These are phyloP conservation scores for Heliothis subflexa DNA, from an alignment of 1,140 invertebrate genomes.

Conservation along the genomic window DNA sequence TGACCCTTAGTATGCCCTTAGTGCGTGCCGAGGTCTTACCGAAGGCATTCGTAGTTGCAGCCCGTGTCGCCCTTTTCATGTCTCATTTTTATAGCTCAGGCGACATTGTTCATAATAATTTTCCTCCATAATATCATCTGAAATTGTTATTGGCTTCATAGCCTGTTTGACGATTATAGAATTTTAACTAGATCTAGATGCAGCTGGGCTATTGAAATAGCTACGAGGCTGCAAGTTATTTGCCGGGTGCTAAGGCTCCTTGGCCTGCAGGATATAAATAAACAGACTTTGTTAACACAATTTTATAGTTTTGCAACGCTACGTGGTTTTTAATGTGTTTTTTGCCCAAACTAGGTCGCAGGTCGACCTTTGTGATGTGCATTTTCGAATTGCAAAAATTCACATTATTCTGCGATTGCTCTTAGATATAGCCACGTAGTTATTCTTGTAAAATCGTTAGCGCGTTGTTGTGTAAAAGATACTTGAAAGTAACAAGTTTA, in stretches of 20 bases:
- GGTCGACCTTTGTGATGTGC: slow-evolving; percentile 30
- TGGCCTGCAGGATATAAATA: slow-evolving; percentile 4
- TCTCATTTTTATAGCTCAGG: slow-evolving; percentile 69
- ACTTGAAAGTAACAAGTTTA: slow-evolving; percentile 35
- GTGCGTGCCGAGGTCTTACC: slow-evolving; percentile 75
- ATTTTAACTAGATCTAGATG: slow-evolving; percentile 42
- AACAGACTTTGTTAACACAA: slow-evolving; percentile 7
- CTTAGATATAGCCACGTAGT: slow-evolving; percentile 17
- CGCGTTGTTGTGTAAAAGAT: slow-evolving; percentile 31
- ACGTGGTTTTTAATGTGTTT: slow-evolving; percentile 24
- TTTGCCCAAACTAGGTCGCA: slow-evolving; percentile 30
- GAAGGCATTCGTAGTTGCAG: slow-evolving; percentile 58
- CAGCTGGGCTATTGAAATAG: slow-evolving; percentile 32
- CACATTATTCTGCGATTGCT: slow-evolving; percentile 37
- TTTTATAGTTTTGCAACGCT: slow-evolving; percentile 27
- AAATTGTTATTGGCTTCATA: slow-evolving; percentile 40
- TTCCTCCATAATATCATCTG: slow-evolving; percentile 55
- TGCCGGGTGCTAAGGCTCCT: neutral
- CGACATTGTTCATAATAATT: slow-evolving; percentile 64
- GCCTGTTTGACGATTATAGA: slow-evolving; percentile 38
- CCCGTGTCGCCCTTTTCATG: slow-evolving; percentile 60
- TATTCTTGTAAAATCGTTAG: slow-evolving; percentile 26
- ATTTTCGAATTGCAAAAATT: slow-evolving; percentile 35
- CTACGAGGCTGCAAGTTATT: slow-evolving; percentile 20
- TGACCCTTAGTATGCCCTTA: slow-evolving; percentile 75